These are phyloP conservation scores for Xenentodon cancila DNA, from an alignment of 2,797 vertebrate genomes.

Conservation along the genomic window DNA sequence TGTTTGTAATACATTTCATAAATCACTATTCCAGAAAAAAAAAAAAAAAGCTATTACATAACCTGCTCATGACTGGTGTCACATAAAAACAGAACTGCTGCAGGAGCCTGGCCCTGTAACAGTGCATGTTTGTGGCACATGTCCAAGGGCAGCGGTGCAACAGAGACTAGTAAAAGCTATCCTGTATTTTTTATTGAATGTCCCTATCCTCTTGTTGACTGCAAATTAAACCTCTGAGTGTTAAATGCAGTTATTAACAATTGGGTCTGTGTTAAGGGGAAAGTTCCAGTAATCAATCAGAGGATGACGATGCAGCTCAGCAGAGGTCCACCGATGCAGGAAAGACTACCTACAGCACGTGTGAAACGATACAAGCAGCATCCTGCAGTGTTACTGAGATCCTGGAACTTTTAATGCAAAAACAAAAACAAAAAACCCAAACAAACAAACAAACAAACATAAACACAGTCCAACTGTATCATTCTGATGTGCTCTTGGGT, in stretches of 20 bases:
- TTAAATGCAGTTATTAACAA: constrained; percentile 55
- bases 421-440: no score
- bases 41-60: neutral
- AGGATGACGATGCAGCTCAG: constrained; percentile 21
- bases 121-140: constrained; percentile 17
- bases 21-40: neutral
- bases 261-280: constrained; percentile 48
- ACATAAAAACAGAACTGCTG: constrained; percentile 5
- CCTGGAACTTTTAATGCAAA: no score
- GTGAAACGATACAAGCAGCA: constrained; percentile 3
- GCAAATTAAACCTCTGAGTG: constrained; percentile 46
- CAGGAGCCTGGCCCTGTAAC: neutral
- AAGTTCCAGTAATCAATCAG: constrained; percentile 50
- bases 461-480: no score
- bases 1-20: constrained; percentile 10
- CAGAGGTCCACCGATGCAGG: constrained; percentile 18
- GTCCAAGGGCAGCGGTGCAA: constrained; percentile 15
- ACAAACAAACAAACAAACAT: no score
- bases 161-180: constrained; percentile 37
- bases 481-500: no score
- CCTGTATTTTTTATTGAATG: constrained; percentile 52
- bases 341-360: neutral
- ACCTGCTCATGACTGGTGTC: neutral
- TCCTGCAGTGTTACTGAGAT: no score
- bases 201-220: constrained; percentile 44